These are phyloP conservation scores for Autographa pulchrina DNA, from an alignment of 2,888 invertebrate genomes.

Conservation along the genomic window DNA sequence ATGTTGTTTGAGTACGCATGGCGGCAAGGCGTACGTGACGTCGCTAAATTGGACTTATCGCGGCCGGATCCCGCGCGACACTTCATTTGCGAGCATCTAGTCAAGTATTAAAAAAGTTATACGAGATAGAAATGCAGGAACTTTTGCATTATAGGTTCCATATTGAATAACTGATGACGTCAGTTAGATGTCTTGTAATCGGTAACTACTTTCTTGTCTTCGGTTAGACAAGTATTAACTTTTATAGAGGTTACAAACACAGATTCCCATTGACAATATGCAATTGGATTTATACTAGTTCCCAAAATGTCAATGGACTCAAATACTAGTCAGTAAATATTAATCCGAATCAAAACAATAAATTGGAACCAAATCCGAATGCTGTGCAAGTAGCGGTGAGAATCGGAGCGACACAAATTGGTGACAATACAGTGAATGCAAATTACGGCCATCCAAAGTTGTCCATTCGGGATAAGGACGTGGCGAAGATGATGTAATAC, in stretches of 20 bases:
- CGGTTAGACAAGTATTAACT: neutral
- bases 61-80: conserved; percentile 47
- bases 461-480: neutral
- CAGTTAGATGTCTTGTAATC: neutral
- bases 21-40: conserved; percentile 68
- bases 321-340: neutral
- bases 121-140: conserved; percentile 27
- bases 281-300: neutral
- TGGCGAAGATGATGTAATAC: neutral
- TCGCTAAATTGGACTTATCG: conserved; percentile 77
- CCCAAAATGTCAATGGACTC: neutral
- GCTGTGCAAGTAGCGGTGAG: conserved; percentile 6
- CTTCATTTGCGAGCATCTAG: conserved; percentile 57
- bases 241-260: neutral
- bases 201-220: neutral
- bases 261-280: neutral
- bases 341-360: neutral
- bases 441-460: conserved; percentile 16
- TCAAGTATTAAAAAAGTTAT: conserved; percentile 33
- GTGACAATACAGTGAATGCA: conserved; percentile 25
- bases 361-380: neutral
- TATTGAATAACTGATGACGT: conserved; percentile 22
- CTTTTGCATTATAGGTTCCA: conserved; percentile 15
- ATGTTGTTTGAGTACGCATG: conserved; percentile 22
- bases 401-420: conserved; percentile 12